Conservation (phyloP, 1,140 invertebrate genomes). For the Lutraria rhynchaena region DNA sequence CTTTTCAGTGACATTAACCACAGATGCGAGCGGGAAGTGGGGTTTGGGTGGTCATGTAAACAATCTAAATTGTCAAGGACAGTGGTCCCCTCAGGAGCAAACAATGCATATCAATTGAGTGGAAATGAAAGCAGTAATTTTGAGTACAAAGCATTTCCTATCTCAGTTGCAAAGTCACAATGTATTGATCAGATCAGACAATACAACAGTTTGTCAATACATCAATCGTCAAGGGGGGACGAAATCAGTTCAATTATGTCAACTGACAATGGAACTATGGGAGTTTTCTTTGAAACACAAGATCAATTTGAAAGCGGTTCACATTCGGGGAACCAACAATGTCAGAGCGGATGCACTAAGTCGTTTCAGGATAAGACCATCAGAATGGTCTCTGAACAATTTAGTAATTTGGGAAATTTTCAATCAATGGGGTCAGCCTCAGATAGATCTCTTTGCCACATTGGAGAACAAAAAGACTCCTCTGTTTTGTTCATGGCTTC, state of each 20-base stretch:
- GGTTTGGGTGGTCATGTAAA: conserved; percentile 32
- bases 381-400: conserved; percentile 49
- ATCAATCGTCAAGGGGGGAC: conserved; percentile 50
- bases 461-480: conserved; percentile 34
- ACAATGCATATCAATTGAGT: conserved; percentile 45
- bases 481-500: conserved; percentile 39
- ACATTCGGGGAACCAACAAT: conserved; percentile 18
- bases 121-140: conserved; percentile 57
- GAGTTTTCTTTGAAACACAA: conserved; percentile 14
- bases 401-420: conserved; percentile 36
- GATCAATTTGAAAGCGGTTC: conserved; percentile 26
- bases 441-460: conserved; percentile 55
- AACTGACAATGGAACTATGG: conserved; percentile 45
- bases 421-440: conserved; percentile 24
- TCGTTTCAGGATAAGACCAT: not conserved
- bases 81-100: conserved; percentile 31
- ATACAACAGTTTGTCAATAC: conserved; percentile 37
- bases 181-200: conserved; percentile 54
- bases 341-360: conserved; percentile 23
- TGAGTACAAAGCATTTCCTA: conserved; percentile 48
- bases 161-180: conserved; percentile 11
- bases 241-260: conserved; percentile 19
- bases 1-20: conserved; percentile 9
- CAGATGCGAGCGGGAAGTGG: not conserved
- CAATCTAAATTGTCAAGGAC: conserved; percentile 36